A percentile compares a stretch with the other conserved stretches of the same genome.
phyloP scores from a whole-genome alignment of 2,113 vertebrate genomes.

The Dasyornis broadbenti region DNA sequence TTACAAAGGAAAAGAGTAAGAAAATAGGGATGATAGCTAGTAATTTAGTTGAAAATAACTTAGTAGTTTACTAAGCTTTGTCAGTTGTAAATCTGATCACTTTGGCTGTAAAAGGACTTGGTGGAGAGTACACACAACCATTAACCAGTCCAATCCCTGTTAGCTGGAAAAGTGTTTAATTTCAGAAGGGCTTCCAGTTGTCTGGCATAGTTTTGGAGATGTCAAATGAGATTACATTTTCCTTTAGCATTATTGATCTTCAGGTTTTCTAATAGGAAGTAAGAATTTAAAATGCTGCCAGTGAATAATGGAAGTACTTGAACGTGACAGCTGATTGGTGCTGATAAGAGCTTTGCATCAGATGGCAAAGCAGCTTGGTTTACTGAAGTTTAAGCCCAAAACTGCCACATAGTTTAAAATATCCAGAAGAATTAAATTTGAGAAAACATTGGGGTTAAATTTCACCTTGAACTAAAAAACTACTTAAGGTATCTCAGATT shows the following conservation, averaged over 20 bases:
- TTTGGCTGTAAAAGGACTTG: not conserved
- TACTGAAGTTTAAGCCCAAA: not conserved
- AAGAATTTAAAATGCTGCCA: conserved; percentile 3
- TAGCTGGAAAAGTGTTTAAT: not conserved
- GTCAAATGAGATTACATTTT: not conserved
- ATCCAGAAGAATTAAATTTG: not conserved
- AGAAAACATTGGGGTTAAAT: not conserved
- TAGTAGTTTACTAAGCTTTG: not conserved
- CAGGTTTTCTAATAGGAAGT: not conserved
- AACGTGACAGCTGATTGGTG: not conserved
- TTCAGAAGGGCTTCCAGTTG: not conserved
- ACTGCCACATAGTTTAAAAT: not conserved
- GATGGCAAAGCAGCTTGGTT: not conserved
- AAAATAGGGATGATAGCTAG: not conserved
- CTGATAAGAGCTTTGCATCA: not conserved
- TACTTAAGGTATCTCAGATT: not conserved
- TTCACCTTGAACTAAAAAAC: too few species aligned
- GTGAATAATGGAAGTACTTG: not conserved
- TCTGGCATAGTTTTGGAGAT: not conserved
- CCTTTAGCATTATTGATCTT: conserved; percentile 6
- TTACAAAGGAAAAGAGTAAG: not conserved
- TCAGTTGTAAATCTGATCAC: not conserved
- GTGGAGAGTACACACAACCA: not conserved
- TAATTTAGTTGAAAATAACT: not conserved
- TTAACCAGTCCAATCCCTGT: not conserved